Evolutionary conservation across 2,888 invertebrate genomes (phyloP), one percentile per base, ranked within the genome.

Genomic region (Eremobia ochroleuca): DNA sequence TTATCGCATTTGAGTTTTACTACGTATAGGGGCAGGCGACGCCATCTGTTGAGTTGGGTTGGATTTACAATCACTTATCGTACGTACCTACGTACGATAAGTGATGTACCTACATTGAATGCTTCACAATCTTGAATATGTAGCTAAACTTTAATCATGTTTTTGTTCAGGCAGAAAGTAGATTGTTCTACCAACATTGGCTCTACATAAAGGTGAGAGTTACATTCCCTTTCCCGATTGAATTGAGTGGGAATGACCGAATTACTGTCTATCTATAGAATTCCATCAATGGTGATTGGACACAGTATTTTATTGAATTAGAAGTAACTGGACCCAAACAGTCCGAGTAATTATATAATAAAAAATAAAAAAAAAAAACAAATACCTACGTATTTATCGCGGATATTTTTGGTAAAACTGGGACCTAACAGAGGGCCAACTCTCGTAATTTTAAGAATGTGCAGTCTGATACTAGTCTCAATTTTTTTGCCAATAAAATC

Each of bases 11-110:
- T 40, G 21, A 34, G 15, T 43, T 43, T 15, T 66, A 46, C 34
- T 46, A 46, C 25, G 28, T 52, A 40, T 64, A 4, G 37, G n/a
- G 69, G 70, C 79, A 58, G 40, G 61, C 34, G 61, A 37, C 74
- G 83, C 82, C 83, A 82, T 82, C 79, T 82, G 31, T 74, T 66
- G 46, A 13, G 43, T 46, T 28, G 1, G 5, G 15, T 25, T 25
- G 13, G 61, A 64, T 28, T 37, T 58, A 62, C 25, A 18, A 11
- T 21, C n/a, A 55, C 66, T 59, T 58, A 18, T 13, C 5, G 2
- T 58, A 25, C n/a, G n/a, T n/a, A n/a, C n/a, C n/a, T n/a, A n/a
- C n/a, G n/a, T n/a, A n/a, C n/a, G n/a, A n/a, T n/a, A n/a, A n/a
- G n/a, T 37, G 9, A 9, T n/a, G 37, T 37, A 37, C 37, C 37